Conservation (phyloP, 1,140 invertebrate genomes). For the Ganaspis sp. region DNA sequence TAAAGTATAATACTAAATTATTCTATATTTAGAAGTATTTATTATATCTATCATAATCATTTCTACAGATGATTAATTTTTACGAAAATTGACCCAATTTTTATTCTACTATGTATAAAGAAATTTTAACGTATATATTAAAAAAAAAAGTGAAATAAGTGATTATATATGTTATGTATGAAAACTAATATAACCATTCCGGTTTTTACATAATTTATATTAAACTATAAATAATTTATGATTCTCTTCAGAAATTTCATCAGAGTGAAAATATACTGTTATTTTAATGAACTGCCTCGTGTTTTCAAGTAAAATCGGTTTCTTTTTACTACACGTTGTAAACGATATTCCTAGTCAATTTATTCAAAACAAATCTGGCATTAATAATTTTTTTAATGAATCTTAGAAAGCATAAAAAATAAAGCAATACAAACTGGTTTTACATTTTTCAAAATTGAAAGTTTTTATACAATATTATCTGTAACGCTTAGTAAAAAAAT, state of each 20-base stretch:
- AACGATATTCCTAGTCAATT: neutral
- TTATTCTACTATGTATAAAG: no score
- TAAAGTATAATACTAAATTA: no score
- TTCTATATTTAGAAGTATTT: no score
- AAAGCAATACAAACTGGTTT: neutral
- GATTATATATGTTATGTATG: neutral
- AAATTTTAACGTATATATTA: no score
- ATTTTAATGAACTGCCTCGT: conserved; percentile 1
- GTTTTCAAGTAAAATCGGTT: neutral
- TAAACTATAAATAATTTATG: conserved; percentile 12
- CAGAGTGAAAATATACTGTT: conserved; percentile 24
- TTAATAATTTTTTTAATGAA: neutral
- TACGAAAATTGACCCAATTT: no score
- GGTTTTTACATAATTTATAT: conserved; percentile 11
- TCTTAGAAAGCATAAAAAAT: conserved; percentile 2
- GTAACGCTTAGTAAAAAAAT: conserved; percentile 31
- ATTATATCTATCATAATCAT: no score
- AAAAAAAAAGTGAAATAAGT: no score
- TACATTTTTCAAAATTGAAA: no score
- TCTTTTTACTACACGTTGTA: neutral
- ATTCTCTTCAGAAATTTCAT: neutral
- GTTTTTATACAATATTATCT: no score
- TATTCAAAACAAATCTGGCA: neutral
- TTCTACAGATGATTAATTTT: no score
- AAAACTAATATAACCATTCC: neutral